Conservation (phyloP, 2,797 vertebrate species). For the Anguilla marmorata region DNA sequence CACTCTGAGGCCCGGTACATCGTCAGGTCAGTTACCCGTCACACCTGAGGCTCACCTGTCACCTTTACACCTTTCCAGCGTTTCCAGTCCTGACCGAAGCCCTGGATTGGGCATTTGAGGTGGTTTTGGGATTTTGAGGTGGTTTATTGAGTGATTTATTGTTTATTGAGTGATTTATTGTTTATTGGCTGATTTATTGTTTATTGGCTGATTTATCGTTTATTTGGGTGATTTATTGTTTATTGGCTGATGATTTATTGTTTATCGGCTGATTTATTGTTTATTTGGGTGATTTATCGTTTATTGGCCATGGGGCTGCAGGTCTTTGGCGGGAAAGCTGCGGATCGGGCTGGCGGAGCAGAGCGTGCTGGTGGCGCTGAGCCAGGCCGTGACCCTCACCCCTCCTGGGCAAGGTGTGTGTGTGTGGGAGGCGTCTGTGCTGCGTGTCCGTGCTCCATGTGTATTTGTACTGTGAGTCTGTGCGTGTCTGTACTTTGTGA, state of each 20-base stretch:
- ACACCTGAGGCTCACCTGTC: background rate
- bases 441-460: background rate
- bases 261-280: slow-evolving; percentile 25
- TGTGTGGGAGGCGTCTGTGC: slow-evolving; percentile 20
- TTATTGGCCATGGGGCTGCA: slow-evolving; percentile 54
- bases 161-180: background rate
- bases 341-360: slow-evolving; percentile 89
- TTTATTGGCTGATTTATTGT: background rate
- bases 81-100: background rate
- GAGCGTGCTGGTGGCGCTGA: slow-evolving; percentile 81
- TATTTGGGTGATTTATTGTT: slow-evolving; percentile 21
- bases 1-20: slow-evolving; percentile 88
- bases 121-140: background rate
- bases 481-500: too few relatives aligned
- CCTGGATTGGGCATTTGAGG: background rate
- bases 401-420: slow-evolving; percentile 79
- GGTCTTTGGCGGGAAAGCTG: slow-evolving; percentile 86
- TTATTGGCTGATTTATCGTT: background rate
- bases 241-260: background rate
- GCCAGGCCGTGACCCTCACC: slow-evolving; percentile 84
- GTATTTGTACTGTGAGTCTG: background rate
- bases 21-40: slow-evolving; percentile 72
- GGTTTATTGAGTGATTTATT: background rate
- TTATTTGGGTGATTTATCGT: slow-evolving; percentile 39
- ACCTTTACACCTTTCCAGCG: background rate